phyloP scores from a whole-genome alignment of 2,113 vertebrate genomes.

The Aramus guarauna region DNA sequence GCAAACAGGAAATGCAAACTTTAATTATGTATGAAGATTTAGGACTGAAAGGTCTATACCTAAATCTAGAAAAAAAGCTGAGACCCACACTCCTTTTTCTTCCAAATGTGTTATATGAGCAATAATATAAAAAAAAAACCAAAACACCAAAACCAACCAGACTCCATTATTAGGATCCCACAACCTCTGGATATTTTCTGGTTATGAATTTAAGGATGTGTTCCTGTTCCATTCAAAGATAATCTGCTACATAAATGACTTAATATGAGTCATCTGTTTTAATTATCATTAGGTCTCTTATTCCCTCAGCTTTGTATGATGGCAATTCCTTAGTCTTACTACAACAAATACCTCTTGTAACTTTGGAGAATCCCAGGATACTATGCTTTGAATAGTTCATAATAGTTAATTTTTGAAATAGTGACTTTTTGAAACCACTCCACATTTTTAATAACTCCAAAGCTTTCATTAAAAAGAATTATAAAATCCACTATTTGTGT shows the following conservation, averaged over 20 bases:
- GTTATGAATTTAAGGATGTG: neutral
- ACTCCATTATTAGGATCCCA: neutral
- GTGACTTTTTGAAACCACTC: neutral
- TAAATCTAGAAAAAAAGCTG: neutral
- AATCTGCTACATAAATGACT: neutral
- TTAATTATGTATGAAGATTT: neutral
- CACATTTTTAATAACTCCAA: neutral
- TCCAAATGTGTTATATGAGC: neutral
- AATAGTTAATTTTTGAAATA: neutral
- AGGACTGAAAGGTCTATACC: neutral
- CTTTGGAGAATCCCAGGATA: neutral
- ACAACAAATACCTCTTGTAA: neutral
- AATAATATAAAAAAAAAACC: too few species aligned
- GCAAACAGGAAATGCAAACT: neutral
- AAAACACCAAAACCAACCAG: fast-evolving
- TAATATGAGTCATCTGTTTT: neutral
- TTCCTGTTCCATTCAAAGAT: neutral
- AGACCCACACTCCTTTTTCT: neutral
- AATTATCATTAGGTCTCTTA: neutral
- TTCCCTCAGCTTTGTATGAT: neutral
- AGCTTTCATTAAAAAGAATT: neutral
- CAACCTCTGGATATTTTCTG: neutral
- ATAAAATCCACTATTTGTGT: neutral
- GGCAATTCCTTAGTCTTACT: neutral
- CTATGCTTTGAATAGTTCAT: neutral